Evolutionary conservation across 1,140 invertebrate species (phyloP).

Genomic region (Euwallacea similis): DNA sequence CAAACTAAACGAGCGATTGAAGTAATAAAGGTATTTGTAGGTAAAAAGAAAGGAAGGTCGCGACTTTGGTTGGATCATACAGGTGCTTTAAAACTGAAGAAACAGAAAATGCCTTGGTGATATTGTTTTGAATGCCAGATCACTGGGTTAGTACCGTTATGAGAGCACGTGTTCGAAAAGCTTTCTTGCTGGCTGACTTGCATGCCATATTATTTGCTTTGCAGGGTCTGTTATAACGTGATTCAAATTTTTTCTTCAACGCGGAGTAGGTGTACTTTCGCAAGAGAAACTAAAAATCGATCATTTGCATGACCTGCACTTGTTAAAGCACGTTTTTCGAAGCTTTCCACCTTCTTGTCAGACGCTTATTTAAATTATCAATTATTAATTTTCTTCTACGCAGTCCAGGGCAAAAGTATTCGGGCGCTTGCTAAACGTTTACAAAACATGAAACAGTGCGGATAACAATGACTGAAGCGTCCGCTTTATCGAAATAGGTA

Average conservation of each 20-base stretch:
- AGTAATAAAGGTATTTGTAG: slow-evolving; percentile 18
- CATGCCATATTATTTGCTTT: background rate
- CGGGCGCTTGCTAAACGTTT: no score
- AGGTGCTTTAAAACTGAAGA: slow-evolving; percentile 7
- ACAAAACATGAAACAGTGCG: no score
- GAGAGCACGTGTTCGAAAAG: slow-evolving; percentile 10
- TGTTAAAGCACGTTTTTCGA: background rate
- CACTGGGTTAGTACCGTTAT: background rate
- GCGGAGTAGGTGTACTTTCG: background rate
- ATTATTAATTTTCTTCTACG: no score
- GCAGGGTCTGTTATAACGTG: background rate
- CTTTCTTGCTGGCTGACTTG: background rate
- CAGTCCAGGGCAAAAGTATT: no score
- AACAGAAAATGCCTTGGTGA: slow-evolving; percentile 5
- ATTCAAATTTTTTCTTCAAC: background rate
- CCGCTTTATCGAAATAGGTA: no score
- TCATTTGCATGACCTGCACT: slow-evolving; percentile 1
- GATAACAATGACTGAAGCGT: no score
- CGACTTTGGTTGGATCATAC: slow-evolving; percentile 2
- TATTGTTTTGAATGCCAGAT: slow-evolving; percentile 5
- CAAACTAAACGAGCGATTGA: slow-evolving; percentile 5
- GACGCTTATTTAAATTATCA: no score
- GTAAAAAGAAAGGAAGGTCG: slow-evolving; percentile 27
- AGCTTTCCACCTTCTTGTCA: background rate
- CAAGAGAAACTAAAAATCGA: slow-evolving; percentile 3